phyloP scores from a whole-genome alignment of 2,888 invertebrate species.

The Leptura quadrifasciata region DNA sequence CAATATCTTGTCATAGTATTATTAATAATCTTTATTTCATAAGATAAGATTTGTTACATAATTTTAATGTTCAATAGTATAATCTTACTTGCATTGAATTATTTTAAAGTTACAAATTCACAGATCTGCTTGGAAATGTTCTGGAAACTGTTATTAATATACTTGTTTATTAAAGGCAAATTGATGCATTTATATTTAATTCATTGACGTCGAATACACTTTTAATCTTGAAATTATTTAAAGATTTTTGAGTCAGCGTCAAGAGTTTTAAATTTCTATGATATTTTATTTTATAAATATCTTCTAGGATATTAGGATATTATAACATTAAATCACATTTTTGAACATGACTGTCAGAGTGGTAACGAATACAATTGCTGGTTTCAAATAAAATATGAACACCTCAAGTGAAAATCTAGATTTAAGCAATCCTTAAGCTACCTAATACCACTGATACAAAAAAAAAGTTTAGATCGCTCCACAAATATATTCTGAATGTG shows the following conservation, averaged over 20 bases:
- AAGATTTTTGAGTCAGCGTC: conserved; percentile 10
- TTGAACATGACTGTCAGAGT: background rate
- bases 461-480: background rate
- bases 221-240: conserved; percentile 15
- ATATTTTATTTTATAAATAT: background rate
- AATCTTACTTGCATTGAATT: background rate
- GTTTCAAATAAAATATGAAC: background rate
- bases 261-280: conserved; percentile 7
- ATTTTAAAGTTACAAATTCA: background rate
- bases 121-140: background rate
- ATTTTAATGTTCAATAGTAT: no score
- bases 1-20: no score
- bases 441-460: background rate
- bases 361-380: background rate
- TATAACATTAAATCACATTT: background rate
- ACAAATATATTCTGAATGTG: background rate
- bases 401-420: no score
- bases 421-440: no score
- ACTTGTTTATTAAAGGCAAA: background rate
- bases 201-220: conserved; percentile 7
- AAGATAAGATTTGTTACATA: no score
- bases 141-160: background rate
- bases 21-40: no score
- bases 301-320: background rate
- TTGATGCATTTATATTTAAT: conserved; percentile 10